Evolutionary conservation across 2,113 vertebrate species (phyloP), one percentile per base, ranked within the genome.

Genomic region (Verasper variegatus): DNA sequence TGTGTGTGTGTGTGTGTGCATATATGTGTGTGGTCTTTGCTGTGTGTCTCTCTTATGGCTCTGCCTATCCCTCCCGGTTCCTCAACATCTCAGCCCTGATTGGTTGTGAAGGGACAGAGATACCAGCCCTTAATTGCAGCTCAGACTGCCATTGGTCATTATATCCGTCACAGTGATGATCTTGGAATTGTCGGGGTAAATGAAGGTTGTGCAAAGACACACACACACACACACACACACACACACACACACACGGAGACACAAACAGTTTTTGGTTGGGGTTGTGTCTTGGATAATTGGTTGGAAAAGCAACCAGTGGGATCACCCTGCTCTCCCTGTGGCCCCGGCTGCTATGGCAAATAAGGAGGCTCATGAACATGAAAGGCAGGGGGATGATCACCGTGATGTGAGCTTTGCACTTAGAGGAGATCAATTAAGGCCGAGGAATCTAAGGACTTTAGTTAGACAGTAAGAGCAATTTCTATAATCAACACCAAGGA

Each of bases 351-450:
- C 88, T 76, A 83, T 66, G 52, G 64, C 77, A 84, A 87, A 89
- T 91, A 87, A 91, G 56, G 15, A 85, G 81, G 64, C 77, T 81
- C 80, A 81, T 90, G 69, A 88, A 91, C 87, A 81, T 91, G 81
- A 84, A 90, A 87, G 82, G 65, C 81, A 78, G 69, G 27, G 26
- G 70, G 81, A 86, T 87, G 81, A 91, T 89, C 74, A 52, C 78
- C 59, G 79, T 76, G 74, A 90, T 85, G 84, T 86, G n/a, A 87
- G 80, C 74, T 78, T 55, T 66, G 69, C 64, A 80, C 87, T 82
- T 73, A 77, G 76, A 81, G 82, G 62, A 78, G 69, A 83, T 83
- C 75, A 81, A 86, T 89, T 80, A 83, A 71, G 66, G 45, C 55
- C 54, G 14, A 3, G 4, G 27, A 74, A 55, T 82, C 70, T 35